Conservation (phyloP, 2,797 vertebrate genomes). For the Rousettus madagascariensis region DNA sequence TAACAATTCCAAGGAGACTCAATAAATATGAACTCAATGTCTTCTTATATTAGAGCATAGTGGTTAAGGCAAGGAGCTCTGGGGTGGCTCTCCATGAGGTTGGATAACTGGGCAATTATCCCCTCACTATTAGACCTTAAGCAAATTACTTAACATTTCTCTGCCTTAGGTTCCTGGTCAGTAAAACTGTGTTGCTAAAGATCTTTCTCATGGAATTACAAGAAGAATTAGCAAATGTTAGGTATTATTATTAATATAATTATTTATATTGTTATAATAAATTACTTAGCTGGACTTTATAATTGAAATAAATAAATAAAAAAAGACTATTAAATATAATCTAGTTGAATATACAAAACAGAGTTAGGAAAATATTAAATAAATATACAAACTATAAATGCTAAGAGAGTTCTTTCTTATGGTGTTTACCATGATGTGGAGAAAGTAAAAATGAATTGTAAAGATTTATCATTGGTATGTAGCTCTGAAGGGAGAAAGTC, state of each 20-base stretch:
- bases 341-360: not conserved
- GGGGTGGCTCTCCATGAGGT: not conserved
- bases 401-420: not conserved
- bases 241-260: not conserved
- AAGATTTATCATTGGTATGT: not conserved
- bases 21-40: not conserved
- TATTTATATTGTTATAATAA: not conserved
- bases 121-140: not conserved
- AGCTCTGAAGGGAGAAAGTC: not conserved
- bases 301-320: not conserved
- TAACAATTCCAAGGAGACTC: not conserved
- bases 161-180: not conserved
- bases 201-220: not conserved
- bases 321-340: not conserved
- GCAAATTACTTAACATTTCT: not conserved
- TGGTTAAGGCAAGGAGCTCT: not conserved
- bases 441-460: not conserved
- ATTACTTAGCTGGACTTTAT: not conserved
- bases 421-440: not conserved
- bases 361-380: not conserved
- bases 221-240: not conserved
- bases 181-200: not conserved
- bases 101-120: not conserved
- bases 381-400: not conserved
- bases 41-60: not conserved